Conservation (phyloP, 2,113 vertebrate species). For the Corythornis vintsioides region DNA sequence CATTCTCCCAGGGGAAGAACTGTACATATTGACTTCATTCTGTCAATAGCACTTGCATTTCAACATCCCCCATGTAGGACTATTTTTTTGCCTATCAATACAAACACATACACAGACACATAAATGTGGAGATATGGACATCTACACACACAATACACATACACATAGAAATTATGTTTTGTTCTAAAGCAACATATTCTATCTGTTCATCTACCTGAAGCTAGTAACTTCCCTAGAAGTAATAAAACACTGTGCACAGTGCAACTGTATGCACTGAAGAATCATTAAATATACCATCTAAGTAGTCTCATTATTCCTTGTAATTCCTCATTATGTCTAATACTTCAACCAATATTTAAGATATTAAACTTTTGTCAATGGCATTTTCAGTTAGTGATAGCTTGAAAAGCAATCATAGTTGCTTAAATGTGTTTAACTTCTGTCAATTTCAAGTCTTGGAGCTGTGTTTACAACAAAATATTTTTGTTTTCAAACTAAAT, state of each 20-base stretch:
- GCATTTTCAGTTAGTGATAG: neutral
- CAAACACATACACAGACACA: too few relatives aligned
- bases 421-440: neutral
- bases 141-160: neutral
- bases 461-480: neutral
- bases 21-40: neutral
- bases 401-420: neutral
- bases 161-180: neutral
- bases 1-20: neutral
- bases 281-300: neutral
- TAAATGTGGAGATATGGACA: neutral
- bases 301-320: neutral
- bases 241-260: neutral
- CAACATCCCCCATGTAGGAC: neutral
- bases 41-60: neutral
- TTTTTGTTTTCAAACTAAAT: neutral
- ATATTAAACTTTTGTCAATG: neutral
- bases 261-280: neutral
- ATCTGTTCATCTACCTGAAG: neutral
- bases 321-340: neutral
- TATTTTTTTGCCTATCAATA: neutral
- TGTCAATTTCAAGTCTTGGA: neutral
- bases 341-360: neutral
- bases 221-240: neutral
- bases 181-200: neutral